These are phyloP conservation scores for Drosophila ercepeae DNA, from an alignment of 1,140 invertebrate genomes.

Conservation along the genomic window DNA sequence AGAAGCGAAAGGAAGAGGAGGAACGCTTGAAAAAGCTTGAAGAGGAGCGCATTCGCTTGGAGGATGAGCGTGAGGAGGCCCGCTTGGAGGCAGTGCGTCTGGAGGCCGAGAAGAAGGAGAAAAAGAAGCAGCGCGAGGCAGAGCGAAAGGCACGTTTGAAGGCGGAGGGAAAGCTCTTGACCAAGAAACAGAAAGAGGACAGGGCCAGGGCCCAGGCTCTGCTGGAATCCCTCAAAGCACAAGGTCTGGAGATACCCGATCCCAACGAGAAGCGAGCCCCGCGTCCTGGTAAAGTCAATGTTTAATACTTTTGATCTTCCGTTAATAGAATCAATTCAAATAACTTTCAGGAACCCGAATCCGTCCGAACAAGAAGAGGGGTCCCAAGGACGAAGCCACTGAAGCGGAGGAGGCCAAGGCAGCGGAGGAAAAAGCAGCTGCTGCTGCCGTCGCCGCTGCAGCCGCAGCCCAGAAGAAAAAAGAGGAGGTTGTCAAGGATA, in stretches of 20 bases:
- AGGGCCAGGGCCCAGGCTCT: slow-evolving; percentile 93
- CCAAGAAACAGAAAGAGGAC: slow-evolving; percentile 96
- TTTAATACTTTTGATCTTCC: not conserved
- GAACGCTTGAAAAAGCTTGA: slow-evolving; percentile 91
- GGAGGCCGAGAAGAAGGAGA: slow-evolving; percentile 94
- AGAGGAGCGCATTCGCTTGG: slow-evolving; percentile 90
- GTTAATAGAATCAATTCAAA: not conserved
- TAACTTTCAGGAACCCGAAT: slow-evolving; percentile 86
- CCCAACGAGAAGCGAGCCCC: slow-evolving; percentile 87
- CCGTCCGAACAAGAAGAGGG: slow-evolving; percentile 88
- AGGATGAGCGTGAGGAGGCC: slow-evolving; percentile 90
- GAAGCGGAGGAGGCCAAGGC: slow-evolving; percentile 84
- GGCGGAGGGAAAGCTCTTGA: slow-evolving; percentile 96
- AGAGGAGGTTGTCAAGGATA: slow-evolving; percentile 90
- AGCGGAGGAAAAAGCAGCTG: slow-evolving; percentile 83
- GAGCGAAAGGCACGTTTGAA: slow-evolving; percentile 96
- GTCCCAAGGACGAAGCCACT: slow-evolving; percentile 60
- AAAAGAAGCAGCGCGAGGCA: slow-evolving; percentile 97
- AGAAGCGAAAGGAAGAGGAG: slow-evolving; percentile 95
- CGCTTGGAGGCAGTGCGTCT: slow-evolving; percentile 90
- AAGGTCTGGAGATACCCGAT: slow-evolving; percentile 89
- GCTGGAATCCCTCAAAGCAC: slow-evolving; percentile 93
- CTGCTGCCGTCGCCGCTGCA: slow-evolving; percentile 69
- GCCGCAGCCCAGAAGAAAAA: slow-evolving; percentile 81
- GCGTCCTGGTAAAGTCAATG: slow-evolving; percentile 84